Evolutionary conservation across 2,797 vertebrate species (phyloP).

Genomic region (Tenualosa thibaudeaui): DNA sequence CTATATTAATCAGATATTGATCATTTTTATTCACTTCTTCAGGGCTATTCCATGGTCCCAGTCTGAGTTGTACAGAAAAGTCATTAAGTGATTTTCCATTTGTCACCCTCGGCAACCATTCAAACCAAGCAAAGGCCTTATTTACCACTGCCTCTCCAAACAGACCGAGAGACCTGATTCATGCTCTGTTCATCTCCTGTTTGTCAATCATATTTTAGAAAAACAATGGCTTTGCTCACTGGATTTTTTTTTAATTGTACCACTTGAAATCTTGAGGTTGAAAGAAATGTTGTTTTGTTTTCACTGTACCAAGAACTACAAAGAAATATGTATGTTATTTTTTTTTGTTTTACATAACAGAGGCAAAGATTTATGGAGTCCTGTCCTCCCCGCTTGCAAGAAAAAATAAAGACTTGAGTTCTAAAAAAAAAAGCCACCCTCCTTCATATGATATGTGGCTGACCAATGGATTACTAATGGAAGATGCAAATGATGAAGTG

Average conservation of each 20-base stretch:
- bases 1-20: slow-evolving; percentile 68
- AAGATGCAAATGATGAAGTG: slow-evolving; percentile 11
- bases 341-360: slow-evolving; percentile 19
- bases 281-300: slow-evolving; percentile 46
- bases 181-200: background rate
- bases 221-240: slow-evolving; percentile 48
- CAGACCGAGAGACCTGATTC: slow-evolving; percentile 4
- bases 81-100: slow-evolving; percentile 65
- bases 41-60: slow-evolving; percentile 66
- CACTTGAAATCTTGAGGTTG: slow-evolving; percentile 59
- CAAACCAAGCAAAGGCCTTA: slow-evolving; percentile 12
- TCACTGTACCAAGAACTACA: slow-evolving; percentile 59
- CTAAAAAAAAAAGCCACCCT: slow-evolving; percentile 30
- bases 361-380: slow-evolving; percentile 24
- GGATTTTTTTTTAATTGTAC: slow-evolving; percentile 57
- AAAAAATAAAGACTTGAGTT: background rate
- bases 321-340: slow-evolving; percentile 37
- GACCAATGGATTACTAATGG: background rate
- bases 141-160: background rate
- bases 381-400: slow-evolving; percentile 12
- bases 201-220: slow-evolving; percentile 44
- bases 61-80: slow-evolving; percentile 71
- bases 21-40: slow-evolving; percentile 78
- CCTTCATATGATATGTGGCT: background rate
- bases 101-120: slow-evolving; percentile 52